Evolutionary conservation across 2,797 vertebrate species (phyloP).

Genomic region (Lophotriccus pileatus): DNA sequence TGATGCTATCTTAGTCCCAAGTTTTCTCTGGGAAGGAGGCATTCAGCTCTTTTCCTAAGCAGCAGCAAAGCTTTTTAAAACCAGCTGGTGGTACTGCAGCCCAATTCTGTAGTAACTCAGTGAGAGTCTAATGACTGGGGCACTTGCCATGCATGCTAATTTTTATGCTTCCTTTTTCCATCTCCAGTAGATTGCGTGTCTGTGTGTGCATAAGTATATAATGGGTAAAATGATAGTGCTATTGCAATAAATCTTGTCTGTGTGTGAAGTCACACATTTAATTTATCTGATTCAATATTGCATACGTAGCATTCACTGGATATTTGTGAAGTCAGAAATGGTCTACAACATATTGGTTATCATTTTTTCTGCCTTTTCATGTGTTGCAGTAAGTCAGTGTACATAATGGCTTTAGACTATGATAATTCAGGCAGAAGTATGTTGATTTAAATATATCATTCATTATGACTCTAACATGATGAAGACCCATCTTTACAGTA

Average conservation of each 20-base stretch:
- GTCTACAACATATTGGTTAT: neutral
- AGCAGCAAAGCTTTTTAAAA: neutral
- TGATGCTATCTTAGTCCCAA: neutral
- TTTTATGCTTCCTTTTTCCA: neutral
- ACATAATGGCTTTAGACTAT: neutral
- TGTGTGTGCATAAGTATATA: neutral
- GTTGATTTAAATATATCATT: neutral
- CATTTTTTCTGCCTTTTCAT: neutral
- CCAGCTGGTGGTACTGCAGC: neutral
- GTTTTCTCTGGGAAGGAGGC: neutral
- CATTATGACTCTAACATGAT: neutral
- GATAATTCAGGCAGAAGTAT: neutral
- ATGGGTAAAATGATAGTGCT: neutral
- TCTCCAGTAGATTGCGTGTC: neutral
- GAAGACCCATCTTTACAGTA: neutral
- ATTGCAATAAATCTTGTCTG: neutral
- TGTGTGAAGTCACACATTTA: neutral
- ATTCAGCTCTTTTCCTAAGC: neutral
- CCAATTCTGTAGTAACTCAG: neutral
- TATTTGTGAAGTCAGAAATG: neutral
- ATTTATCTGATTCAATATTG: neutral
- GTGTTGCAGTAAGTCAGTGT: neutral
- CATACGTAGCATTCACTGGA: neutral
- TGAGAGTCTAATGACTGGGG: neutral
- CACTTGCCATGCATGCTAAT: neutral